These are phyloP conservation scores for Polypterus senegalus DNA, from an alignment of 2,113 vertebrate genomes.

Conservation along the genomic window DNA sequence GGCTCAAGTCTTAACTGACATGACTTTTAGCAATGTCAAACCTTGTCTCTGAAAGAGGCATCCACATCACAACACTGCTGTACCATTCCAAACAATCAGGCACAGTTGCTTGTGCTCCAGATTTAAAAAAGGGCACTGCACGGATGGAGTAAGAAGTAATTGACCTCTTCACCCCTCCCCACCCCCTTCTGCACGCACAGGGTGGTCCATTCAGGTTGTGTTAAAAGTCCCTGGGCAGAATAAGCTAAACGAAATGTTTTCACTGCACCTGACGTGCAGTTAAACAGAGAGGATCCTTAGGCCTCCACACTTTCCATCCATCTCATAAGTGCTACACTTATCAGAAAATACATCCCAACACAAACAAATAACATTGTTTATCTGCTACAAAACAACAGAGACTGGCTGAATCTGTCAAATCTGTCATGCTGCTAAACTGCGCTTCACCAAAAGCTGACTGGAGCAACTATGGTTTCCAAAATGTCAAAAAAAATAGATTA, in stretches of 20 bases:
- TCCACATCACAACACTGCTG: slow-evolving; percentile 17
- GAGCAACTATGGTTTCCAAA: too few species aligned
- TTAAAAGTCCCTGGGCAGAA: slow-evolving; percentile 4
- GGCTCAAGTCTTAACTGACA: slow-evolving; percentile 5
- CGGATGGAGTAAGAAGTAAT: slow-evolving; percentile 22
- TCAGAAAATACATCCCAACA: too few species aligned
- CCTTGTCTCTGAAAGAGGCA: slow-evolving; percentile 4
- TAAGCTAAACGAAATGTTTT: slow-evolving; percentile 24
- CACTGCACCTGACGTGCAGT: slow-evolving; percentile 29
- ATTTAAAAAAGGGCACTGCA: slow-evolving; percentile 18
- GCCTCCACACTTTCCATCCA: too few species aligned
- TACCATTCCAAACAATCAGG: slow-evolving; percentile 34
- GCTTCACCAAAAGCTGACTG: too few species aligned
- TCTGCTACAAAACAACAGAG: too few species aligned
- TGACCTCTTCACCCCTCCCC: slow-evolving; percentile 28
- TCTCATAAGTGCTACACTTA: too few species aligned
- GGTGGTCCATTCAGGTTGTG: slow-evolving; percentile 1
- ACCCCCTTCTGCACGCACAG: background rate
- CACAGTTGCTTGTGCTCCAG: slow-evolving; percentile 24
- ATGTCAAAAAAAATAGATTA: too few species aligned
- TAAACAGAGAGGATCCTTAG: slow-evolving; percentile 7
- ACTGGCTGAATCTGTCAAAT: too few species aligned
- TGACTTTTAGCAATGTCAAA: background rate
- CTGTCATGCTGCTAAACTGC: too few species aligned
- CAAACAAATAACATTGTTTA: too few species aligned